Conservation (phyloP, 2,888 invertebrate species). For the Alloplasta piceator region DNA sequence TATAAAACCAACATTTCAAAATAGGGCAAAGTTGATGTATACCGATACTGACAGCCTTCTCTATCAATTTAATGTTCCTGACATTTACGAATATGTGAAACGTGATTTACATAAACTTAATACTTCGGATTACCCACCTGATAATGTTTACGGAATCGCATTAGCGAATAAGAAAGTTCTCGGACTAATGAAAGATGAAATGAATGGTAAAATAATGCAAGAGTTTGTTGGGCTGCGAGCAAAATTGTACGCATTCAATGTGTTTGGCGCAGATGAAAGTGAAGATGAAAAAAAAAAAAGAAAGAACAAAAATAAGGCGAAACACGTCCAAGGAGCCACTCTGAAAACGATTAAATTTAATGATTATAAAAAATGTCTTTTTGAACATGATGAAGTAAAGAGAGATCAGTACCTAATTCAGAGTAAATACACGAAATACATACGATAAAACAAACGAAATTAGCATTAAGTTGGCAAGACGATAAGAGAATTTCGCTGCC, state of each 20-base stretch:
- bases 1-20: conserved; percentile 68
- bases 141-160: conserved; percentile 58
- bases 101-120: conserved; percentile 61
- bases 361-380: no score
- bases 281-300: no score
- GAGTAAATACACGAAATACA: conserved; percentile 29
- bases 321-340: background rate
- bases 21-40: conserved; percentile 16
- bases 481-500: conserved; percentile 28
- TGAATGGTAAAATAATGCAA: conserved; percentile 34
- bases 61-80: no score
- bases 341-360: no score
- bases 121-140: conserved; percentile 59
- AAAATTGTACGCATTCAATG: conserved; percentile 27
- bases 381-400: background rate
- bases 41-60: conserved; percentile 33
- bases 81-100: conserved; percentile 64
- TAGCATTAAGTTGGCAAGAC: no score
- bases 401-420: conserved; percentile 34
- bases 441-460: conserved; percentile 43
- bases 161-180: conserved; percentile 54
- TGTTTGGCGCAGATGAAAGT: no score
- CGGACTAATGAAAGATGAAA: conserved; percentile 43
- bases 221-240: conserved; percentile 34
- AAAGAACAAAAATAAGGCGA: no score